A percentile compares a stretch with the other conserved stretches of the same genome.
Evolutionary conservation across 2,888 invertebrate genomes (phyloP).

Genomic region (Serripes groenlandicus): DNA sequence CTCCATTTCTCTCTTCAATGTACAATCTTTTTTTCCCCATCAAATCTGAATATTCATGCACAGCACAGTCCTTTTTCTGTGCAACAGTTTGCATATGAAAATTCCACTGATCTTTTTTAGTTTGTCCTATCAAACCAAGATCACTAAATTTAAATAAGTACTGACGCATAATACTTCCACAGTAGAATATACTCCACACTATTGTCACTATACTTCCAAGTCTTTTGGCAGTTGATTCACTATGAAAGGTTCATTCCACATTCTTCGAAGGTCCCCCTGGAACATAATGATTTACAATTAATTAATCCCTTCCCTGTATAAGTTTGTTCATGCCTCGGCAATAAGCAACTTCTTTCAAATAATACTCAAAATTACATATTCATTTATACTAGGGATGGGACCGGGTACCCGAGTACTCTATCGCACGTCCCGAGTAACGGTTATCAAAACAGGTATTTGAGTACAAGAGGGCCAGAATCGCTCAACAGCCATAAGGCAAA

Average conservation of each 20-base stretch:
- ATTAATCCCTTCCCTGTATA: neutral
- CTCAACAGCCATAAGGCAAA: no score
- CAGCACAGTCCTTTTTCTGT: no score
- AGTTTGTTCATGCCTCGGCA: neutral
- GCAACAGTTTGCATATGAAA: no score
- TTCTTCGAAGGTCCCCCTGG: conserved; percentile 97
- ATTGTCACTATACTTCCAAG: conserved; percentile 82
- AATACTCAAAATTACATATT: neutral
- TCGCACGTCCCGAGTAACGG: neutral
- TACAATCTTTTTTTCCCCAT: no score
- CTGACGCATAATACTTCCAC: no score
- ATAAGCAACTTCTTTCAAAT: neutral
- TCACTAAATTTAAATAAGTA: no score
- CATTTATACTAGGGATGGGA: neutral
- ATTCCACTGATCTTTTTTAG: no score
- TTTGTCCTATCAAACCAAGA: no score
- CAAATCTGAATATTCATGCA: no score
- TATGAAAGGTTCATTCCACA: conserved; percentile 94
- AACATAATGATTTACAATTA: conserved; percentile 72
- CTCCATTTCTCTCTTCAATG: no score
- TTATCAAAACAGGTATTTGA: neutral
- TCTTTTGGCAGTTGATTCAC: conserved; percentile 77
- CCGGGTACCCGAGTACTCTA: neutral
- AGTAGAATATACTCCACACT: no score
- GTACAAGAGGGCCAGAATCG: no score